phyloP scores from a whole-genome alignment of 2,113 vertebrate genomes.

The Bubo scandiacus region DNA sequence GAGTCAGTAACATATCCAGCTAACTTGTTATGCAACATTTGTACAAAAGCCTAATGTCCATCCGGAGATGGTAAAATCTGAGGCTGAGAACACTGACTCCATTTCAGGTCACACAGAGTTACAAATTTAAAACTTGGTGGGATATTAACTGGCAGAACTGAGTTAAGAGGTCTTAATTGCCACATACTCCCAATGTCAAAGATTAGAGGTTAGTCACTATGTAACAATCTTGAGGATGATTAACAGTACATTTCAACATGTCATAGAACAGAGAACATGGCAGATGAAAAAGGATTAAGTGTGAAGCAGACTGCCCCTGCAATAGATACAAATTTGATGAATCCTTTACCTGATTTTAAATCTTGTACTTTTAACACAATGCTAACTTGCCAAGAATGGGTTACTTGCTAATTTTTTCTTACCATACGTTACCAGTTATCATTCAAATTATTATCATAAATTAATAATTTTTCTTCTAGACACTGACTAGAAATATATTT shows the following conservation, averaged over 20 bases:
- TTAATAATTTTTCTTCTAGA: neutral
- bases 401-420: neutral
- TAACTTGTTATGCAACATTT: constrained; percentile 14
- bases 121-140: neutral
- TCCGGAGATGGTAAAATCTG: neutral
- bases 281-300: neutral
- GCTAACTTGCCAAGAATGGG: neutral
- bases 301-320: neutral
- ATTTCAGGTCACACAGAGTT: neutral
- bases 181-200: neutral
- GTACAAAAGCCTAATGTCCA: neutral
- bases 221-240: neutral
- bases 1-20: neutral
- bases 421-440: neutral
- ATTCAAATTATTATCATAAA: neutral
- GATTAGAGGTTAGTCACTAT: neutral
- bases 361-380: neutral
- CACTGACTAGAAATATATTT: neutral
- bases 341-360: accelerated
- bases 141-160: neutral
- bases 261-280: neutral
- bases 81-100: neutral
- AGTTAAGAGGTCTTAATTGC: neutral
- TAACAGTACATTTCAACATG: neutral
- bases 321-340: neutral